Evolutionary conservation across 2,888 invertebrate species (phyloP).

Genomic region (Drosophila subsilvestris): DNA sequence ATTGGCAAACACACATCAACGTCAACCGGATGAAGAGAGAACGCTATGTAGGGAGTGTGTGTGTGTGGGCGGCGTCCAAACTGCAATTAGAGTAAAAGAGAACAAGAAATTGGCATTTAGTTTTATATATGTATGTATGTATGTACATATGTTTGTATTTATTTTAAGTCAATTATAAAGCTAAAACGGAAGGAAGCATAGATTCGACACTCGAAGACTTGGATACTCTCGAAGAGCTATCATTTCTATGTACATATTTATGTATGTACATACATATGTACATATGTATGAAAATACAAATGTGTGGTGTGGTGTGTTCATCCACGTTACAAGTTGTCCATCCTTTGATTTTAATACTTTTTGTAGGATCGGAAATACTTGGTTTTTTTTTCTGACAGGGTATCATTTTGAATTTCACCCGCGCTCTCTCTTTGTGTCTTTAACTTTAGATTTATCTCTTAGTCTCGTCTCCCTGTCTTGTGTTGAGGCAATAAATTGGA

Average conservation of each 20-base stretch:
- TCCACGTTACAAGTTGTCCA: no score
- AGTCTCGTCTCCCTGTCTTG: not conserved
- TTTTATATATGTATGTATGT: not conserved
- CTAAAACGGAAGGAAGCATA: not conserved
- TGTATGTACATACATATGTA: no score
- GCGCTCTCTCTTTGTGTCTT: not conserved
- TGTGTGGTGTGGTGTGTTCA: no score
- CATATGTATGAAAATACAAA: no score
- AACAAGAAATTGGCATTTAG: slow-evolving; percentile 28
- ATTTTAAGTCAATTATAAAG: not conserved
- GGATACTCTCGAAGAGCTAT: not conserved
- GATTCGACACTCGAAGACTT: not conserved
- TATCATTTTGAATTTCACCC: no score
- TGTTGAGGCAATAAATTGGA: slow-evolving; percentile 39
- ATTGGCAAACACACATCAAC: slow-evolving; percentile 60
- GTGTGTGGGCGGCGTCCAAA: not conserved
- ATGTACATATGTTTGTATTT: not conserved
- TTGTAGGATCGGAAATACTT: no score
- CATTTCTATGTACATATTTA: no score
- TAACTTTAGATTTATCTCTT: not conserved
- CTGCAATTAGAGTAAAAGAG: slow-evolving; percentile 21
- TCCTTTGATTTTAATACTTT: no score
- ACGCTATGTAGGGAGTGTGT: not conserved
- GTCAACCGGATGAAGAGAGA: slow-evolving; percentile 15
- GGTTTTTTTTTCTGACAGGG: no score